phyloP scores from a whole-genome alignment of 2,797 vertebrate genomes.

The Urosaurus nigricauda region DNA sequence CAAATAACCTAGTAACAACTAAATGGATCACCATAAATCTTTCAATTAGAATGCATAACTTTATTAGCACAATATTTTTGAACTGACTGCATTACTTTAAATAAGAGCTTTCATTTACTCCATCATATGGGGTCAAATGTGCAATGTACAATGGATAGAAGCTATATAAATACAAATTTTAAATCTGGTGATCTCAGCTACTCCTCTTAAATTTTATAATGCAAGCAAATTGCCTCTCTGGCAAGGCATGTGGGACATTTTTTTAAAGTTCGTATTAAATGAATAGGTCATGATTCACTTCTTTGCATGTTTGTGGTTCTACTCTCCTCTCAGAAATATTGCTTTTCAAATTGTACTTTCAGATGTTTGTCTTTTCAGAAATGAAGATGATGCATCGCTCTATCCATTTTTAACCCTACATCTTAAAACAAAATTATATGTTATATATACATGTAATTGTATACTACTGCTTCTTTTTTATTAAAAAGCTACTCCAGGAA shows the following conservation, averaged over 20 bases:
- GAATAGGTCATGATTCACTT: neutral
- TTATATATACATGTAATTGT: neutral
- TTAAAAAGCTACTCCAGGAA: neutral
- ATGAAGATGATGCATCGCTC: neutral
- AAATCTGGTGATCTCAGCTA: constrained; percentile 58
- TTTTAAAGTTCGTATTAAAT: neutral
- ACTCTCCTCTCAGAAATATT: neutral
- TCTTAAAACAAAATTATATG: neutral
- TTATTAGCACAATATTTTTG: constrained; percentile 89
- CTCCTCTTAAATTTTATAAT: constrained; percentile 38
- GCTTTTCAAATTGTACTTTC: neutral
- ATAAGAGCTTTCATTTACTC: constrained; percentile 86
- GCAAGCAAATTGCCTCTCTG: neutral
- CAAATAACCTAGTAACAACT: constrained; percentile 87
- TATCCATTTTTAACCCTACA: neutral
- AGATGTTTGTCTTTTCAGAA: neutral
- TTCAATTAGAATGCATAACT: constrained; percentile 90
- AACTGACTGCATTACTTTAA: constrained; percentile 88
- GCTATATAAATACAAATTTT: constrained; percentile 69
- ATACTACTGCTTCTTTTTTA: neutral
- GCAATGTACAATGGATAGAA: constrained; percentile 73
- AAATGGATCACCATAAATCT: constrained; percentile 89
- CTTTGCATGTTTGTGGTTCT: neutral
- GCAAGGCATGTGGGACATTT: neutral
- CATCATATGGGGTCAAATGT: constrained; percentile 83